Evolutionary conservation across 2,797 vertebrate species (phyloP).

Genomic region (Borostomias antarcticus): DNA sequence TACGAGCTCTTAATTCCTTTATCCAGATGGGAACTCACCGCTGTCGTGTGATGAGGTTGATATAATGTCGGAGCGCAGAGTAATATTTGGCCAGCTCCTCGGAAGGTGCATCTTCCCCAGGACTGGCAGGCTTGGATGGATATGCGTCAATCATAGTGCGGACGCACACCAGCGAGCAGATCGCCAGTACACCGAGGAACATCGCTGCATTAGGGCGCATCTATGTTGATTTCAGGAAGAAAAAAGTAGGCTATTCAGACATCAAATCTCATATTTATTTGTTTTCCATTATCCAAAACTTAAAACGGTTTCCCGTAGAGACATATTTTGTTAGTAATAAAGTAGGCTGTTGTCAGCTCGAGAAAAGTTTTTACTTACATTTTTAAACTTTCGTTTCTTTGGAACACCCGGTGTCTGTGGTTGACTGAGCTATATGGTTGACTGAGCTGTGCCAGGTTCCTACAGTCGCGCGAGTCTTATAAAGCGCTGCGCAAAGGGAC

Average conservation of each 20-base stretch:
- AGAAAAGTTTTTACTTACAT: slow-evolving; percentile 53
- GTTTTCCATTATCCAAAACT: too few relatives aligned
- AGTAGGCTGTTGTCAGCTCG: too few relatives aligned
- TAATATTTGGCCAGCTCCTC: slow-evolving; percentile 93
- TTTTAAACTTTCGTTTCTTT: slow-evolving; percentile 51
- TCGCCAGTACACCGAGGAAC: slow-evolving; percentile 76
- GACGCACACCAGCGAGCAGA: slow-evolving; percentile 85
- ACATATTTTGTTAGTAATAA: not conserved
- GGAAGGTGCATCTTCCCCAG: slow-evolving; percentile 82
- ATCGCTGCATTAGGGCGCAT: slow-evolving; percentile 77
- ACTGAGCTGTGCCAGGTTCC: slow-evolving; percentile 43
- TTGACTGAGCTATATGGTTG: slow-evolving; percentile 25
- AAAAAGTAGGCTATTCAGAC: too few relatives aligned
- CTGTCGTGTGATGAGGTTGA: slow-evolving; percentile 95
- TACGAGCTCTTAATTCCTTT: not conserved
- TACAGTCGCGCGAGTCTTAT: slow-evolving; percentile 60
- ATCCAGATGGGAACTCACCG: slow-evolving; percentile 75
- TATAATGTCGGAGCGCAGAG: slow-evolving; percentile 91
- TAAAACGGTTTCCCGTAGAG: too few relatives aligned
- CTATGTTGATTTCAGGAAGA: slow-evolving; percentile 56
- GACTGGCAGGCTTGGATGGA: slow-evolving; percentile 88
- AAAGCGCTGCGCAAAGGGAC: slow-evolving; percentile 30
- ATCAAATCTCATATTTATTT: too few relatives aligned
- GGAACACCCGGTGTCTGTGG: slow-evolving; percentile 25
- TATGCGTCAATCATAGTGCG: slow-evolving; percentile 83